These are phyloP conservation scores for Meloidogyne chitwoodi DNA, from an alignment of 1,140 invertebrate species.

Conservation along the genomic window DNA sequence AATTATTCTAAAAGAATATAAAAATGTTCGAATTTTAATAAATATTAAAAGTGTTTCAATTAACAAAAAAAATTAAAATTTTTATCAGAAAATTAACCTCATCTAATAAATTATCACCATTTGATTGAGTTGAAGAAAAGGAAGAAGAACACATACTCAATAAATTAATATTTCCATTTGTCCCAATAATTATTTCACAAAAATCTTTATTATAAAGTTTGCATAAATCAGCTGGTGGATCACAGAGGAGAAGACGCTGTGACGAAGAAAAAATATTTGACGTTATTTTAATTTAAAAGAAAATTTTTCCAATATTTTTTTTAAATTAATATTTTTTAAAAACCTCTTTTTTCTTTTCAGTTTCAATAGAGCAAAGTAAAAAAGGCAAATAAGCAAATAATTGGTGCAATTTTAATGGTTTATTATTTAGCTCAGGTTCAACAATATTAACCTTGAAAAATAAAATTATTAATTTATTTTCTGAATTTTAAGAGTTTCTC, in stretches of 20 bases:
- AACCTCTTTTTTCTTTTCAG: constrained; percentile 2
- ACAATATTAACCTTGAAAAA: background rate
- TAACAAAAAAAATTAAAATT: no score
- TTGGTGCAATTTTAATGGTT: background rate
- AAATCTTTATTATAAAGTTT: constrained; percentile 8
- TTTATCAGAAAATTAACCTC: constrained; percentile 2
- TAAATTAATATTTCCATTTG: constrained; percentile 18
- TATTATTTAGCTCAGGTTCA: background rate
- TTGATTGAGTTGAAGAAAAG: background rate
- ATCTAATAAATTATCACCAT: constrained; percentile 9
- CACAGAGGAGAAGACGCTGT: constrained; percentile 25
- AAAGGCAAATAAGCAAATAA: constrained; percentile 26
- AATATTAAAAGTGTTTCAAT: no score
- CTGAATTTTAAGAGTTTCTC: background rate
- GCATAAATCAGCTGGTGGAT: constrained; percentile 27
- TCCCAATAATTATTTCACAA: constrained; percentile 29
- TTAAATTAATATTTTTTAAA: background rate
- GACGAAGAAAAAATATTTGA: no score
- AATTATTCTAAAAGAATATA: no score
- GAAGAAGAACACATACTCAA: constrained; percentile 13
- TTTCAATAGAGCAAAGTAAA: constrained; percentile 17
- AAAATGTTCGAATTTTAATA: no score
- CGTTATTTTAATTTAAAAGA: no score
- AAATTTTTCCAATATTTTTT: background rate
- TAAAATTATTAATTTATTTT: background rate